A percentile compares a stretch with the other conserved stretches of the same genome.
Conservation (phyloP, 2,113 vertebrate genomes). For the Grus americana region DNA sequence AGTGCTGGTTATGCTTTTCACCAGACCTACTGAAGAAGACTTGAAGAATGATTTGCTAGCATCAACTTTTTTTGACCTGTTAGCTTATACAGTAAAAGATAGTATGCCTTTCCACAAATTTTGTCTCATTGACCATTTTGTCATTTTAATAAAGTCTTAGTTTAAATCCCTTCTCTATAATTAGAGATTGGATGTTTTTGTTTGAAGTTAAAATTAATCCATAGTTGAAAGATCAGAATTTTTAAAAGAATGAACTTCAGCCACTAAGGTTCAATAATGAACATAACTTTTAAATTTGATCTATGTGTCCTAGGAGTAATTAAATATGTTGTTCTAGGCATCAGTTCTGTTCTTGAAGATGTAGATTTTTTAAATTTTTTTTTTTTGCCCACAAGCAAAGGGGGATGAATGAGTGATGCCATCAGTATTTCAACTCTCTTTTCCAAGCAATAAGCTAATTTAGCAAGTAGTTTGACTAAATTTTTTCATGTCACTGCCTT, state of each 20-base stretch:
- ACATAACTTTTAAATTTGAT: background rate
- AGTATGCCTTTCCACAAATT: background rate
- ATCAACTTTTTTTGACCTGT: background rate
- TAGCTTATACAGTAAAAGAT: background rate
- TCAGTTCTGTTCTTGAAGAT: background rate
- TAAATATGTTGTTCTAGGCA: background rate
- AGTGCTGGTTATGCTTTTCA: background rate
- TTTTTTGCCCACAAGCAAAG: background rate
- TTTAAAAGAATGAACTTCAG: background rate
- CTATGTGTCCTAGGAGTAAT: background rate
- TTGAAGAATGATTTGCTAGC: background rate
- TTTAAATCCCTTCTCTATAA: background rate
- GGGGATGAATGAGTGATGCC: background rate
- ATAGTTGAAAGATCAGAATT: background rate
- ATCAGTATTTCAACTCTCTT: background rate
- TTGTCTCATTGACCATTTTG: constrained; percentile 11
- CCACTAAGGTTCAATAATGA: background rate
- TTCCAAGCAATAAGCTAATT: background rate
- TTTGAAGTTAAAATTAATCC: constrained; percentile 1
- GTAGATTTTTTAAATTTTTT: background rate
- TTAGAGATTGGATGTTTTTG: background rate
- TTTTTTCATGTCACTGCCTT: background rate
- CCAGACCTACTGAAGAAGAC: background rate
- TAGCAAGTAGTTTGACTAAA: background rate
- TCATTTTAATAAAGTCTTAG: constrained; percentile 26